Evolutionary conservation across 2,797 vertebrate species (phyloP).

Genomic region (Cirrhinus molitorella): DNA sequence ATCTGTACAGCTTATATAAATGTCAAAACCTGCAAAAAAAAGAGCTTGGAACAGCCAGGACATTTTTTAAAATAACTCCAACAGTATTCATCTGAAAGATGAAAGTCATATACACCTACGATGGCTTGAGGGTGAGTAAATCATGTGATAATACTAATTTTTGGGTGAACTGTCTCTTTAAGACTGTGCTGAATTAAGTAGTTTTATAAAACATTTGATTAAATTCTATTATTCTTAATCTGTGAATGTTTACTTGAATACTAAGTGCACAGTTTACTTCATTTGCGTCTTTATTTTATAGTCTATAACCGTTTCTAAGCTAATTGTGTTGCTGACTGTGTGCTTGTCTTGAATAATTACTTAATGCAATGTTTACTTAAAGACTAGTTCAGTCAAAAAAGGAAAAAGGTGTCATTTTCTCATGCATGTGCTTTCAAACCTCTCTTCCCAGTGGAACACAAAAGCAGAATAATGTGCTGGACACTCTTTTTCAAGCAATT

Average conservation of each 20-base stretch:
- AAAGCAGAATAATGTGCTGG: neutral
- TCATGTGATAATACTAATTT: too few relatives aligned
- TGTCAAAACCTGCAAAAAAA: too few relatives aligned
- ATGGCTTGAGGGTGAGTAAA: too few relatives aligned
- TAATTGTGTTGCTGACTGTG: neutral
- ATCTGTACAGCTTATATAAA: too few relatives aligned
- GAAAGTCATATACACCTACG: too few relatives aligned
- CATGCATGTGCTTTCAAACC: neutral
- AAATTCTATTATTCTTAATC: neutral
- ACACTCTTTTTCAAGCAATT: neutral
- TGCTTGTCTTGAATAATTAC: constrained; percentile 9
- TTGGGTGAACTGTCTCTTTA: too few relatives aligned
- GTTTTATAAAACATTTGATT: neutral
- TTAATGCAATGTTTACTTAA: constrained; percentile 6
- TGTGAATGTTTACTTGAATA: neutral
- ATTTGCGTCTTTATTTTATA: neutral
- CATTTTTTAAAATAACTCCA: too few relatives aligned
- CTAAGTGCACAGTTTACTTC: neutral
- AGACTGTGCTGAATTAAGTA: neutral
- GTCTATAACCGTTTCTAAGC: neutral
- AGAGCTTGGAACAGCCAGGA: too few relatives aligned
- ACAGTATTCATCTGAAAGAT: too few relatives aligned
- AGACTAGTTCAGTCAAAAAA: constrained; percentile 4
- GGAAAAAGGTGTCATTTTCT: neutral
- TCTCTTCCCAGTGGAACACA: neutral